phyloP scores from a whole-genome alignment of 2,888 invertebrate species.

The Drosophila robusta region DNA sequence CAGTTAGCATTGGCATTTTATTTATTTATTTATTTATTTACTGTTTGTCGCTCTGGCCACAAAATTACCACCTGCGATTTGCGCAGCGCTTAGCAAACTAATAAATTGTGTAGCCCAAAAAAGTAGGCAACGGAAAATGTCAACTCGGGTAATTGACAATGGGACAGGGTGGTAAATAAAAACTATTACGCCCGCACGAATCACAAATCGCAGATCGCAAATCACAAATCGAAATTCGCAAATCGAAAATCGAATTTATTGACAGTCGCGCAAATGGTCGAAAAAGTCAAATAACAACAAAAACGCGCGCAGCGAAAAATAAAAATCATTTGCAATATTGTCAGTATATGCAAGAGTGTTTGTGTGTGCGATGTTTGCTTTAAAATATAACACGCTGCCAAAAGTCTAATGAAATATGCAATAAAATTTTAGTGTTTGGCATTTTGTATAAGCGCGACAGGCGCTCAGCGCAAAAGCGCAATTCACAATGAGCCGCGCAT shows the following conservation, averaged over 20 bases:
- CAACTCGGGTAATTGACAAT: conserved; percentile 21
- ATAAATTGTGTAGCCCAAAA: conserved; percentile 59
- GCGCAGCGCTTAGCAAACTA: conserved; percentile 47
- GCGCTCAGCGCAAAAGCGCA: conserved; percentile 44
- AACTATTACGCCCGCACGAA: conserved; percentile 56
- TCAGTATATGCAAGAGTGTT: conserved; percentile 33
- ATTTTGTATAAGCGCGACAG: conserved; percentile 53
- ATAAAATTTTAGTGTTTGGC: conserved; percentile 76
- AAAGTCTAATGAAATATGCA: conserved; percentile 81
- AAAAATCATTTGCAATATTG: conserved; percentile 73
- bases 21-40: conserved; percentile 61
- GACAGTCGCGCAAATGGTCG: conserved; percentile 70
- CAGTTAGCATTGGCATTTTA: conserved; percentile 24
- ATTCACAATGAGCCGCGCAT: conserved; percentile 42
- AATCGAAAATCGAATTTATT: conserved; percentile 79
- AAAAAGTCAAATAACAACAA: conserved; percentile 60
- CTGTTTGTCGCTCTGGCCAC: conserved; percentile 66
- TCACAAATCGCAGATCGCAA: conserved; percentile 46
- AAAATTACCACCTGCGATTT: conserved; percentile 74
- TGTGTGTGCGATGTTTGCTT: conserved; percentile 45
- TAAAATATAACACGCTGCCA: conserved; percentile 63
- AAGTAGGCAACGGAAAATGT: conserved; percentile 29
- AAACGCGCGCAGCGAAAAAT: conserved; percentile 27
- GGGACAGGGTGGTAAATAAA: conserved; percentile 15
- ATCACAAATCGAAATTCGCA: conserved; percentile 53